Conservation (phyloP, 2,888 invertebrate species). For the Prenolepis imparis region DNA sequence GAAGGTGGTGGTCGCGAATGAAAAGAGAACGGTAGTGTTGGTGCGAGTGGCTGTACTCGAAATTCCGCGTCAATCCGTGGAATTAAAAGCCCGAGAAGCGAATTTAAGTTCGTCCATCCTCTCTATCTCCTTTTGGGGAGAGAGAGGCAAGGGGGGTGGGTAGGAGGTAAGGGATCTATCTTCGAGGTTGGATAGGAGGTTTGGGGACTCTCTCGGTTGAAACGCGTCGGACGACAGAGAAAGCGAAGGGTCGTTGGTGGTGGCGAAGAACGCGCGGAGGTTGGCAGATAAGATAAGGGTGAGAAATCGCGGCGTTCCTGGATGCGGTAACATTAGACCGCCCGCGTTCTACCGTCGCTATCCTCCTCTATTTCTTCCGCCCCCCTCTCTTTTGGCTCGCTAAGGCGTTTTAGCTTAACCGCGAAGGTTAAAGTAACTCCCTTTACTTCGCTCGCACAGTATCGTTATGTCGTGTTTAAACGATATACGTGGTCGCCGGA, state of each 20-base stretch:
- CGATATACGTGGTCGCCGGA: slow-evolving; percentile 46
- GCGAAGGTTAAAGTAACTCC: slow-evolving; percentile 60
- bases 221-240: slow-evolving; percentile 51
- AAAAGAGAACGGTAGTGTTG: not conserved
- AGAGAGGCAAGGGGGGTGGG: not conserved
- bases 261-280: slow-evolving; percentile 57
- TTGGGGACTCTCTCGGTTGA: slow-evolving; percentile 47
- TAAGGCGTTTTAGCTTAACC: slow-evolving; percentile 61
- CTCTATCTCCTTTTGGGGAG: slow-evolving; percentile 10
- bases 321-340: slow-evolving; percentile 82
- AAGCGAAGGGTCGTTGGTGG: slow-evolving; percentile 44
- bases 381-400: slow-evolving; percentile 40
- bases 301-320: slow-evolving; percentile 84
- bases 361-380: slow-evolving; percentile 45
- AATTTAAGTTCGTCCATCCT: slow-evolving; percentile 77
- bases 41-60: slow-evolving; percentile 60
- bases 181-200: slow-evolving; percentile 50
- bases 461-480: slow-evolving; percentile 58
- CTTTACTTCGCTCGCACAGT: slow-evolving; percentile 43
- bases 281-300: slow-evolving; percentile 84
- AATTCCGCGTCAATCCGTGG: slow-evolving; percentile 77
- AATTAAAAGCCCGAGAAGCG: slow-evolving; percentile 80
- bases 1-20: slow-evolving; percentile 8
- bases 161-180: slow-evolving; percentile 43
- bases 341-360: slow-evolving; percentile 59